Base-by-base conservation (phyloP, 2,797 vertebrate species). In the Clarias laeviceps region DNA sequence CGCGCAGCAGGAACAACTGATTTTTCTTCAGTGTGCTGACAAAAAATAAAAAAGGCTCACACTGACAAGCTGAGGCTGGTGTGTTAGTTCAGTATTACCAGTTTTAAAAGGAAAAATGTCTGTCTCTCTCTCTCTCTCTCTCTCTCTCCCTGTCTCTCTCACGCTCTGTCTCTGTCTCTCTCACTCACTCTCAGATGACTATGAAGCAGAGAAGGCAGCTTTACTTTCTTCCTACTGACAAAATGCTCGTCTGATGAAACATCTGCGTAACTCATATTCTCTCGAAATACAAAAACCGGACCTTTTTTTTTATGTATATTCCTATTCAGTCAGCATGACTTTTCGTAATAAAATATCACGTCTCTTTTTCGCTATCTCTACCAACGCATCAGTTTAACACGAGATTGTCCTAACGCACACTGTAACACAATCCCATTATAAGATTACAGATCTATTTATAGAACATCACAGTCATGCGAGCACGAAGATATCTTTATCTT, bases 241-340 rank as follows among this genome's bases (percentile, higher is more conserved):
- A 79, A 79, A n/a, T 62, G 14, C 59, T 79, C 34, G 59, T 79
- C 77, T 79, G 77, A 80, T 80, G 78, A 80, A 80, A 80, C 78
- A 27, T 45, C 61, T 12, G 34, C 17, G 37, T 64, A 80, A 80
- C 37, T 45, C 15, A 0, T 37, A 29, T 45, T 65, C 59, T 45
- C 37, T 65, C 65, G 77, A 64, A n/a, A 78, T 61, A 61, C 32
- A 61, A 77, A 77, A 59, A 57, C 5, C 3, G 2, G 50, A 73
- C 27, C 22, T 22, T 61, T 24, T 56, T 29, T 56, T 22, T n/a
- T 2, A 5, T 18, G 7, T 34, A 62, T 40, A 40, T 79, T 61
- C 22, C 34, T 61, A 17, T 37, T 78, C 34, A 80, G 59, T 80
- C 77, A 64, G 22, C 59, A 64, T 64, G 62, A 40, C 40, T 40